phyloP scores from a whole-genome alignment of 2,797 vertebrate genomes.

The Hephaestus fuliginosus region DNA sequence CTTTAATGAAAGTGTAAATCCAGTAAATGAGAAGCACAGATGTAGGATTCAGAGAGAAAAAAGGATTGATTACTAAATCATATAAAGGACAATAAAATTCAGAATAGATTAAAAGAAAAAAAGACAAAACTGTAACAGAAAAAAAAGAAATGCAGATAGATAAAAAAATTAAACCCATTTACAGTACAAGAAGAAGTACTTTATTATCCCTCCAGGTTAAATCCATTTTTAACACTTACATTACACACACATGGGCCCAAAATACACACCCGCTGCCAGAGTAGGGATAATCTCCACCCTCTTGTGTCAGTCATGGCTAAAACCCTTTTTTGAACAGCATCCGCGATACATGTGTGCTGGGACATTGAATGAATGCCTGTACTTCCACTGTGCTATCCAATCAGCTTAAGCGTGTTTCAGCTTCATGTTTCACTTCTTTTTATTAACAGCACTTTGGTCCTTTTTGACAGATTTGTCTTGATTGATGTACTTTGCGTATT shows the following conservation, averaged over 20 bases:
- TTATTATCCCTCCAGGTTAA: no score
- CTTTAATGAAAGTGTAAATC: constrained; percentile 22
- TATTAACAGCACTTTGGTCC: neutral
- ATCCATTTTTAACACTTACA: no score
- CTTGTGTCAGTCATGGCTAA: no score
- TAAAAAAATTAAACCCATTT: no score
- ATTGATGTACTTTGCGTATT: neutral
- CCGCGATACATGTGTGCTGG: neutral
- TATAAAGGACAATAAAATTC: neutral
- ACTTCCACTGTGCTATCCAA: neutral
- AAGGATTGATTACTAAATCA: neutral
- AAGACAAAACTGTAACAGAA: neutral
- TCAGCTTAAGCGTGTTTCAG: neutral
- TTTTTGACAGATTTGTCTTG: neutral
- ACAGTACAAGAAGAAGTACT: no score
- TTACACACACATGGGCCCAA: no score
- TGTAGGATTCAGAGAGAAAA: neutral
- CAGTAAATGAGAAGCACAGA: neutral
- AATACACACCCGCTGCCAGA: no score
- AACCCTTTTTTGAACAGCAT: no score
- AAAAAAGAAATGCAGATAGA: neutral
- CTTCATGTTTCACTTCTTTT: neutral
- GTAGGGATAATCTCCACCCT: no score
- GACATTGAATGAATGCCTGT: no score
- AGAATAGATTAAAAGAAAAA: neutral